Percentiles rank a stretch among this genome's conserved stretches.
Conservation (phyloP, 2,797 vertebrate genomes). For the Cossypha niveicapilla region DNA sequence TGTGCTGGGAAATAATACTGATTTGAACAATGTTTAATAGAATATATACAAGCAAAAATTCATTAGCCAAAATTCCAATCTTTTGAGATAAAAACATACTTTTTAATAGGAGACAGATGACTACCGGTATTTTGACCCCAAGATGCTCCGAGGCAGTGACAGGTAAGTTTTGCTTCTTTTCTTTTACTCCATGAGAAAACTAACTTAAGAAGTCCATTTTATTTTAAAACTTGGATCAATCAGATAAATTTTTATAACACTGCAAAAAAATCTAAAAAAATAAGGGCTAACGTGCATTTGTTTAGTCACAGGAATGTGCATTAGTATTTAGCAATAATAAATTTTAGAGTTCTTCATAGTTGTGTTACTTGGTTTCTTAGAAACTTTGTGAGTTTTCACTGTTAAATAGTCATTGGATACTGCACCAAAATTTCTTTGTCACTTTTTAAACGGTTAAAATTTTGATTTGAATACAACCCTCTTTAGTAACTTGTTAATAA, state of each 20-base stretch:
- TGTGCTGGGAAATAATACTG: not conserved
- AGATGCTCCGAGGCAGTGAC: slow-evolving; percentile 95
- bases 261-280: not conserved
- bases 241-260: not conserved
- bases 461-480: not conserved
- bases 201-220: not conserved
- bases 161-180: slow-evolving; percentile 78
- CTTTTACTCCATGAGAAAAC: not conserved
- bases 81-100: not conserved
- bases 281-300: not conserved
- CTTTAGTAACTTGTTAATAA: not conserved
- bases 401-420: not conserved
- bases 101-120: slow-evolving; percentile 92
- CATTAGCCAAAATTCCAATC: not conserved
- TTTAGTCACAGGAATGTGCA: not conserved
- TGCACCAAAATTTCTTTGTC: not conserved
- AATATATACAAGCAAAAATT: not conserved
- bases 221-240: not conserved
- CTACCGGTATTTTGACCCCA: slow-evolving; percentile 97
- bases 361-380: not conserved
- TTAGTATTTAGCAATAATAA: not conserved
- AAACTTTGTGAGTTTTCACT: not conserved
- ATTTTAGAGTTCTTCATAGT: not conserved
- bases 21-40: not conserved
- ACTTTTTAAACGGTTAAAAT: not conserved